Evolutionary conservation across 2,797 vertebrate species (phyloP), one percentile per base, ranked within the genome.

Genomic region (Sandelia bainsii): DNA sequence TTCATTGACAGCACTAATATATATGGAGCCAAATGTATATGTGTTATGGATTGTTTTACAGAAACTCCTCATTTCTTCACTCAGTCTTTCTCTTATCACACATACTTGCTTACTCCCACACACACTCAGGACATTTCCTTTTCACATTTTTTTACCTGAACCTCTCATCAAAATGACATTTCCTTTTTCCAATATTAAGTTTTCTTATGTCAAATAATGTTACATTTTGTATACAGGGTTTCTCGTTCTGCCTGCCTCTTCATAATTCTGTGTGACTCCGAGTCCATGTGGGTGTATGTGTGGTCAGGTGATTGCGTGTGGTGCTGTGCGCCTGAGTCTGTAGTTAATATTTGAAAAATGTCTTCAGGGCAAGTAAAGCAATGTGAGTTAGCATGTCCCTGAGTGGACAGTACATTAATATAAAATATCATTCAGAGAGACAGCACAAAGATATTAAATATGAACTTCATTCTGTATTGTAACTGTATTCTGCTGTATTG

Each of bases 321-420:
- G 19, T 65, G n/a, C 23, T 9, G 19, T 75, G 59, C 4, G 16
- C 34, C 12, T 3, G 40, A 52, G 34, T 59, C 34, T 68, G 53
- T 2, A 1, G 56, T 79, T 83, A 82, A 77, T 83, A 83, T 83
- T 78, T 80, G 65, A 80, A 76, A 81, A 69, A 75, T 65, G 44
- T 83, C 75, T 74, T 76, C 58, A 4, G 70, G 73, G 61, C 48
- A 67, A 46, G 52, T 74, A 74, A 81, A 81, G 78, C 59, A 73
- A 39, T 69, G 59, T 20, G 61, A 62, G 49, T 65, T 51, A 22
- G 51, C 4, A 12, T 53, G 62, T 68, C 65, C 62, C 59, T 53
- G 40, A 62, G 62, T 73, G 64, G 56, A 72, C 57, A 19, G 60
- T 22, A 42, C 45, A 68, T 71, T 62, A 19, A 80, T 77, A 51